A percentile compares a stretch with the other conserved stretches of the same genome.
These are phyloP conservation scores for Lasioglossum marginatum DNA, from an alignment of 2,888 invertebrate genomes.

Conservation along the genomic window DNA sequence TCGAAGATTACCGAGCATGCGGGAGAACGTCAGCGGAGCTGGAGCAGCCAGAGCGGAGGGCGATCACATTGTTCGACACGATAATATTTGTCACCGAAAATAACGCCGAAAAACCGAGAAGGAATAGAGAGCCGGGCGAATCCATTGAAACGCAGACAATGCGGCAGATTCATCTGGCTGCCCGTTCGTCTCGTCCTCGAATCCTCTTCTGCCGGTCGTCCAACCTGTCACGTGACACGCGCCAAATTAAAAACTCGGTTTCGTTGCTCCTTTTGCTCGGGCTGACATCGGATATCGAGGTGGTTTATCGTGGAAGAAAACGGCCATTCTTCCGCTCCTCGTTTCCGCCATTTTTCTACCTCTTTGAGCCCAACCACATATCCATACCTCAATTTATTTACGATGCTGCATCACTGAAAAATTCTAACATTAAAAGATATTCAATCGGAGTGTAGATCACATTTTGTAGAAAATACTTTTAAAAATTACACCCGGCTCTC, in stretches of 20 bases:
- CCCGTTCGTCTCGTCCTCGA: constrained; percentile 69
- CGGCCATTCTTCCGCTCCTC: constrained; percentile 19
- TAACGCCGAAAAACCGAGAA: constrained; percentile 79
- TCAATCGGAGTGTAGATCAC: not conserved
- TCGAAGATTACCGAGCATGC: constrained; percentile 79
- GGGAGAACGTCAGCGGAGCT: constrained; percentile 59
- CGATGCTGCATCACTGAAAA: not conserved
- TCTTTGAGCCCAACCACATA: not conserved
- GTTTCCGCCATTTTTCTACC: not conserved
- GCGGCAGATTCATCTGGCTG: constrained; percentile 82
- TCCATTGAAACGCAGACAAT: constrained; percentile 83
- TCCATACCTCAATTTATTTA: not conserved
- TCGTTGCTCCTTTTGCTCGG: constrained; percentile 52
- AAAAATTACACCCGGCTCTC: not conserved
- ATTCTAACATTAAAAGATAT: not conserved
- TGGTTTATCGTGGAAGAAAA: constrained; percentile 72
- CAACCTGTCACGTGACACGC: constrained; percentile 71
- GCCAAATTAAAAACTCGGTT: constrained; percentile 83
- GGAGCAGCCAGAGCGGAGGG: constrained; percentile 75
- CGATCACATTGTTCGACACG: constrained; percentile 83
- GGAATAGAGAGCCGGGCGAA: constrained; percentile 77
- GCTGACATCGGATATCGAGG: constrained; percentile 76
- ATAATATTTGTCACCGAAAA: constrained; percentile 84
- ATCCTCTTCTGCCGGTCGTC: constrained; percentile 64
- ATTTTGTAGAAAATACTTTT: not conserved